Evolutionary conservation across 1,140 invertebrate species (phyloP).

Genomic region (Chironomus striatipennis): DNA sequence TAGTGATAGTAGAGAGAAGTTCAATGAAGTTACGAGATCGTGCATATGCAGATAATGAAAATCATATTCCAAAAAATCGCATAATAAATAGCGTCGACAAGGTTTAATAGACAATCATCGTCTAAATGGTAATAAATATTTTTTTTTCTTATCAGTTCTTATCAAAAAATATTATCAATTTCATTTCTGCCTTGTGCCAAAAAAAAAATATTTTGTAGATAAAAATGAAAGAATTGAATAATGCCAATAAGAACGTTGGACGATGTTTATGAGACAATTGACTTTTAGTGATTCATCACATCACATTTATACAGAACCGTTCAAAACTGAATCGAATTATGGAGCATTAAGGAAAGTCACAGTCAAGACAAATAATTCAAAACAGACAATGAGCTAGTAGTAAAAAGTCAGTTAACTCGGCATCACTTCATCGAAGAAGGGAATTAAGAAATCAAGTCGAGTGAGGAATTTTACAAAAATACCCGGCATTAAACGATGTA

Average conservation of each 20-base stretch:
- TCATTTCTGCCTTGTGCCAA: background rate
- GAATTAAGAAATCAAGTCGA: background rate
- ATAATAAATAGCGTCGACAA: background rate
- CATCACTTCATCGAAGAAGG: background rate
- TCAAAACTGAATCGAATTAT: background rate
- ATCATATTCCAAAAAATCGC: conserved; percentile 16
- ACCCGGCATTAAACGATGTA: background rate
- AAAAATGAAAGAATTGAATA: background rate
- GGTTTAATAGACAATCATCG: background rate
- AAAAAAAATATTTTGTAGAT: background rate
- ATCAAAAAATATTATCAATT: background rate
- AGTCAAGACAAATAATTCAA: background rate
- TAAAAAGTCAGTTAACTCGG: background rate
- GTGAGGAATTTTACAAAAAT: background rate
- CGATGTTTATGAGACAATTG: background rate
- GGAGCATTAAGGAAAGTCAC: conserved; percentile 8
- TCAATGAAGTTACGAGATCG: background rate
- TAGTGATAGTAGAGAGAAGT: background rate
- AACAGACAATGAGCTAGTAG: background rate
- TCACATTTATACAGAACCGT: background rate
- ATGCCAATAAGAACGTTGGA: background rate
- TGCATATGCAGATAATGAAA: background rate
- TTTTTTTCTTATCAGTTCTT: background rate
- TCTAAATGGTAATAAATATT: background rate
- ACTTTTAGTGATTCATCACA: conserved; percentile 14